phyloP scores from a whole-genome alignment of 1,140 invertebrate species.

The Helicoverpa armigera region DNA sequence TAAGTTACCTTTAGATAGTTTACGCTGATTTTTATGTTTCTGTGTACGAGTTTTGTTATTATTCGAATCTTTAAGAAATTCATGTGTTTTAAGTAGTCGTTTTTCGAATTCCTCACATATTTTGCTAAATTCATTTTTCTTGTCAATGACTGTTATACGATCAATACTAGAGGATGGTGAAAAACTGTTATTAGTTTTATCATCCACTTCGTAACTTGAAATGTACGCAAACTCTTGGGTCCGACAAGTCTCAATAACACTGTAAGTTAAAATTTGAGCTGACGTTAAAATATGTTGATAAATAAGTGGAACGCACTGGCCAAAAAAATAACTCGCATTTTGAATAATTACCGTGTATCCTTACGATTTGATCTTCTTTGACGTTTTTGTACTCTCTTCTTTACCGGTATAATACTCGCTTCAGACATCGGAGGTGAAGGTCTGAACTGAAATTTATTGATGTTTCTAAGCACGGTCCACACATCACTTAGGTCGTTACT shows the following conservation, averaged over 20 bases:
- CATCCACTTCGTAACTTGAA: conserved; percentile 68
- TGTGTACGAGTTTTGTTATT: conserved; percentile 31
- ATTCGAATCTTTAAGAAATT: conserved; percentile 26
- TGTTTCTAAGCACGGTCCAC: conserved; percentile 76
- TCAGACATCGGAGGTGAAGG: conserved; percentile 71
- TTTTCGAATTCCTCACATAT: conserved; percentile 56
- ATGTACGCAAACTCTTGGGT: conserved; percentile 78
- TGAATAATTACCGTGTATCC: conserved; percentile 63
- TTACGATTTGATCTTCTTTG: conserved; percentile 54
- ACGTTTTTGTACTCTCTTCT: conserved; percentile 57
- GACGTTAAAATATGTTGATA: background rate
- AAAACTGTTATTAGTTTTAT: conserved; percentile 58
- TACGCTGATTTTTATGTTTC: conserved; percentile 35
- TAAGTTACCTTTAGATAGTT: conserved; percentile 1
- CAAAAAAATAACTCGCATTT: background rate
- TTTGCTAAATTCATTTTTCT: conserved; percentile 61
- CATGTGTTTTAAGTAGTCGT: conserved; percentile 14
- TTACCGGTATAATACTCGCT: conserved; percentile 60
- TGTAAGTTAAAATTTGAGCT: conserved; percentile 57
- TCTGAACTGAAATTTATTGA: conserved; percentile 74
- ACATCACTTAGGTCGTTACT: conserved; percentile 63
- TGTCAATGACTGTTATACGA: conserved; percentile 78
- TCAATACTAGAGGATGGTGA: conserved; percentile 74
- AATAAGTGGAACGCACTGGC: too few relatives aligned
- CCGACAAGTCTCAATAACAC: conserved; percentile 74